A percentile compares a stretch with the other conserved stretches of the same genome.
These are phyloP conservation scores for Pinctada fucata DNA, from an alignment of 2,888 invertebrate genomes.

Conservation along the genomic window DNA sequence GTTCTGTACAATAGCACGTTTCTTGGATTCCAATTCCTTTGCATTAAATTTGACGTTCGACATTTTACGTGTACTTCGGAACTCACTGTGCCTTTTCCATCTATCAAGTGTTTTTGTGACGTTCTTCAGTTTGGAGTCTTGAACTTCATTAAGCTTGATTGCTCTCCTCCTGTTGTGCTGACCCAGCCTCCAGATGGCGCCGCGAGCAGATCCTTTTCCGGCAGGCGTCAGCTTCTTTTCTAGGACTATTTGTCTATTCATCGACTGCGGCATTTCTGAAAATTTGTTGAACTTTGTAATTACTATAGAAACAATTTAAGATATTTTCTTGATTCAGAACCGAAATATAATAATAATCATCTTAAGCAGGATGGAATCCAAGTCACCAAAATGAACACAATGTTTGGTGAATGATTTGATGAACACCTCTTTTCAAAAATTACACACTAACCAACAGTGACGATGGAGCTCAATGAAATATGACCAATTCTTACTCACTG, in stretches of 20 bases:
- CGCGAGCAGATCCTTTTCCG: constrained; percentile 18
- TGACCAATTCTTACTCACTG: too few species aligned
- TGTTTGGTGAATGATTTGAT: too few species aligned
- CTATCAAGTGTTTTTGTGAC: constrained; percentile 7
- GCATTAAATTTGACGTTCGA: not conserved
- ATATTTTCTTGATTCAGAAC: too few species aligned
- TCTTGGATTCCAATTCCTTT: constrained; percentile 1
- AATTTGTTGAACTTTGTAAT: too few species aligned
- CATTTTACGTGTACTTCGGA: not conserved
- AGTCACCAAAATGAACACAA: too few species aligned
- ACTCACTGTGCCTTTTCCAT: constrained; percentile 5
- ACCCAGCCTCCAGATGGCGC: constrained; percentile 17
- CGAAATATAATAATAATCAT: too few species aligned
- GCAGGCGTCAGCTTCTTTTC: constrained; percentile 19
- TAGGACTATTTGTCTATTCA: constrained; percentile 11
- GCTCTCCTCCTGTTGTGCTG: constrained; percentile 10
- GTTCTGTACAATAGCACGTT: not conserved
- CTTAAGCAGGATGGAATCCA: too few species aligned
- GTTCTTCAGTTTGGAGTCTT: not conserved
- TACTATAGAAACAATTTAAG: too few species aligned
- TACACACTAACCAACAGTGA: too few species aligned
- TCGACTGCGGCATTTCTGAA: constrained; percentile 19
- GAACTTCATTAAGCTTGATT: constrained; percentile 18
- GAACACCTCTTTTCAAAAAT: too few species aligned
- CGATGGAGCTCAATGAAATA: too few species aligned